phyloP scores from a whole-genome alignment of 2,113 vertebrate genomes.

The Sinocyclocheilus grahami region DNA sequence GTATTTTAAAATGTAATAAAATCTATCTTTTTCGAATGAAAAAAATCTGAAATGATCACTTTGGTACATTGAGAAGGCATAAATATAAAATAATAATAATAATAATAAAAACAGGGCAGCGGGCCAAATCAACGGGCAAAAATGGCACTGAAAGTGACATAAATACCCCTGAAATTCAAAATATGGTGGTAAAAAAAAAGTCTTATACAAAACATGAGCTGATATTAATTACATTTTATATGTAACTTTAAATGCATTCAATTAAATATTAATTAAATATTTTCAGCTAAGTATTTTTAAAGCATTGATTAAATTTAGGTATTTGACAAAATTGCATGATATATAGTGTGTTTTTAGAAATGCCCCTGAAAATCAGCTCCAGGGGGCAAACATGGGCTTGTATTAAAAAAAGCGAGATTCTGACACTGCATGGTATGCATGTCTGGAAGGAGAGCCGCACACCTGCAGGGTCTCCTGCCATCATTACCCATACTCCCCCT shows the following conservation, averaged over 20 bases:
- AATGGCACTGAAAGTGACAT: too few relatives aligned
- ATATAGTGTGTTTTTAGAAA: background rate
- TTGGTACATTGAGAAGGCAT: too few relatives aligned
- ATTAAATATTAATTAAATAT: background rate
- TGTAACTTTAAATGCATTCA: background rate
- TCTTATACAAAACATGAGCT: background rate
- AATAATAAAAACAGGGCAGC: too few relatives aligned
- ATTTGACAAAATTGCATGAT: background rate
- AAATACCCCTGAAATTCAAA: background rate
- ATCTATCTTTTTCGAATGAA: too few relatives aligned
- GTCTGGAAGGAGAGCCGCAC: conserved; percentile 12
- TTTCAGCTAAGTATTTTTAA: background rate
- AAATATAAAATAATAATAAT: too few relatives aligned
- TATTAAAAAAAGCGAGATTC: background rate
- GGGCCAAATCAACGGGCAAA: too few relatives aligned
- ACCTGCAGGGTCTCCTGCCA: conserved; percentile 46
- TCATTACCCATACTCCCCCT: conserved; percentile 48
- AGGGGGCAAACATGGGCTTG: background rate
- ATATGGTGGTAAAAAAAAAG: background rate
- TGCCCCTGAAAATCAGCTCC: background rate
- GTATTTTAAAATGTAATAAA: too few relatives aligned
- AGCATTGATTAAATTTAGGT: background rate
- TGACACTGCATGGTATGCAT: background rate
- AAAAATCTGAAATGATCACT: too few relatives aligned
- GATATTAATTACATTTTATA: background rate